Base-by-base conservation (phyloP, 2,797 vertebrate species). In the Neoniphon sammara region DNA sequence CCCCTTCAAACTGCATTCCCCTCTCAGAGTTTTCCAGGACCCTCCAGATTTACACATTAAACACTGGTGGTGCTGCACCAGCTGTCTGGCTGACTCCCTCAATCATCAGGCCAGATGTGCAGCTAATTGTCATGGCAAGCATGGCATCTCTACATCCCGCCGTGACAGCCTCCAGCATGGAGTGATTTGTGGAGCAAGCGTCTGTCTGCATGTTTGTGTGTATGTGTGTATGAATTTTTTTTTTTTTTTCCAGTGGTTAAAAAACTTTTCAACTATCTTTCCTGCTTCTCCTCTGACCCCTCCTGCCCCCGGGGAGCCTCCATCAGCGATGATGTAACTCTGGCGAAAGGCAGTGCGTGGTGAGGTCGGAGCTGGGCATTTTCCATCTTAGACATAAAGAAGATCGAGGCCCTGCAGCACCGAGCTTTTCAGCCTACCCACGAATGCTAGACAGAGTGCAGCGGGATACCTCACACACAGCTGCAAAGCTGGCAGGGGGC, bases 61-160 rank as follows among this genome's bases (percentile, higher is more conserved):
- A 82, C 74, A 69, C 64, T 68, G 74, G 69, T 54, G 8, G 39
- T 10, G 65, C 70, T 62, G 70, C 3, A 77, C 73, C 83, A 85
- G 85, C 83, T 85, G 89, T 82, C 75, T 85, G 59, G 59, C 71
- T 23, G 2, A 75, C 79, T 73, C 75, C 34, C 84, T 85, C 77
- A 65, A 78, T 89, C 87, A 88, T 65, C 53, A 5, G 64, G 75
- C 88, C 88, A 91, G 86, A 91, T 91, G 90, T 89, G 82, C 83
- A 15, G 67, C 79, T 90, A 90, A 91, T 89, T 88, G 84, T 87
- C 77, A 75, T 70, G 77, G 81, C 77, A 85, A 66, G 82, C 67
- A 3, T 75, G 11, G 60, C 73, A 71, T 85, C 66, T 72, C 58
- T 18, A 78, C 64, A 52, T 61, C 78, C 73, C 0, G 39, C 64